These are phyloP conservation scores for Paratilapia polleni DNA, from an alignment of 2,113 vertebrate genomes.

Conservation along the genomic window DNA sequence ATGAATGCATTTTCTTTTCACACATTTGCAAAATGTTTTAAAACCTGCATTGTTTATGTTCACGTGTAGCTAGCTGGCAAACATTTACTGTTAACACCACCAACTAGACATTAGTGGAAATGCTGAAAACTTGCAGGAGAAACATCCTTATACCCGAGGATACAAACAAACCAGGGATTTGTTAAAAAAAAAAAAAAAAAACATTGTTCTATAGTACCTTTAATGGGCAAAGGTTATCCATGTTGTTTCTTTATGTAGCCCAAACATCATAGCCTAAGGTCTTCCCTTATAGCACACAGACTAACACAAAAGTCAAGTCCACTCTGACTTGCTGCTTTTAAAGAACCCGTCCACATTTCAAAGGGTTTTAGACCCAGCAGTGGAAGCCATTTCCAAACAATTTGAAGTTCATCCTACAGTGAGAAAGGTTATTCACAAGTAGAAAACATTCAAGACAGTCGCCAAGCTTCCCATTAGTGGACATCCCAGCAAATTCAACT, in stretches of 20 bases:
- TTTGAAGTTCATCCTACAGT: too few relatives aligned
- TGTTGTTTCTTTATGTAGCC: background rate
- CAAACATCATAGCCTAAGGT: background rate
- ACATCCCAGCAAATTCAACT: too few relatives aligned
- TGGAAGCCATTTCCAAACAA: background rate
- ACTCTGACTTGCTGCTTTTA: background rate
- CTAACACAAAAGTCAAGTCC: too few relatives aligned
- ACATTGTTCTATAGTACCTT: background rate
- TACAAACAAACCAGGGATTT: background rate
- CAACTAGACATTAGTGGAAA: background rate
- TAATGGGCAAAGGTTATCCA: background rate
- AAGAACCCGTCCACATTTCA: background rate
- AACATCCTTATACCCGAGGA: background rate
- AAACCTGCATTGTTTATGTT: background rate
- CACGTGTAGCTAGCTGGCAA: background rate
- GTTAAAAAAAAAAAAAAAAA: accelerated
- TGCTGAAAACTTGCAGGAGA: background rate
- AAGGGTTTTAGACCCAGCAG: background rate
- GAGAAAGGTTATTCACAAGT: too few relatives aligned
- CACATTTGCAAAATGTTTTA: background rate
- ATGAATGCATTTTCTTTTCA: background rate
- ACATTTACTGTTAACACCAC: too few relatives aligned
- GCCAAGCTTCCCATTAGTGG: too few relatives aligned
- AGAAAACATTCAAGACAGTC: too few relatives aligned
- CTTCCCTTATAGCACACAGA: background rate